Evolutionary conservation across 2,888 invertebrate genomes (phyloP), one percentile per base, ranked within the genome.

Genomic region (Lasioglossum oenotherae): DNA sequence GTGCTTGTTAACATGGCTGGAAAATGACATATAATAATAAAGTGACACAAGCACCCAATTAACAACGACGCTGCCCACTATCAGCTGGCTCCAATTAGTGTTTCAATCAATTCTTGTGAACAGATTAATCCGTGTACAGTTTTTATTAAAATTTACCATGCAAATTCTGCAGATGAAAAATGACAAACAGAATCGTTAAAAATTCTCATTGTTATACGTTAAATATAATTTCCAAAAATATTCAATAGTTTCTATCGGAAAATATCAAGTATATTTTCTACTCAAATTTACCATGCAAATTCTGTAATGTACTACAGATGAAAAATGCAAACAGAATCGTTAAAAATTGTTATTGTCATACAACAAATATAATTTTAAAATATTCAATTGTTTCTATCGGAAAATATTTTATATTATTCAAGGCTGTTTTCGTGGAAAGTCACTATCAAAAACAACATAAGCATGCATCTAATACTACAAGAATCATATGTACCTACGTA

Each of bases 401-500:
- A n/a, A 41, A 35, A 16, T 23, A 69, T n/a, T 38, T 14, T 16
- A 14, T 27, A 69, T 35, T 35, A 23, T 23, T 3, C 23, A 5
- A n/a, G n/a, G 19, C 4, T 69, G 6, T 49, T 57, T 23, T 27
- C 4, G 12, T 2, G 12, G 4, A 8, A 35, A 74, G 14, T 41
- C 5, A 4, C 19, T 31, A 16, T 69, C n/a, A 53, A 74, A 74
- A 74, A 27, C 71, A 23, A 49, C 27, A 41, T 8, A 49, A 57
- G 74, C 5, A 49, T 16, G 35, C 38, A 79, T 53, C 44, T 41
- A 71, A 31, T 60, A 16, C n/a, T 49, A 46, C 71, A 31, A 74
- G 16, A 10, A 57, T 71, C 35, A 35, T 83, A 74, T 23, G n/a
- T 69, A 69, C 23, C 6, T n/a, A 69, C 69, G 81, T 74, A 53